Evolutionary conservation across 2,888 invertebrate genomes (phyloP).

Genomic region (Ceratothoa steindachneri): DNA sequence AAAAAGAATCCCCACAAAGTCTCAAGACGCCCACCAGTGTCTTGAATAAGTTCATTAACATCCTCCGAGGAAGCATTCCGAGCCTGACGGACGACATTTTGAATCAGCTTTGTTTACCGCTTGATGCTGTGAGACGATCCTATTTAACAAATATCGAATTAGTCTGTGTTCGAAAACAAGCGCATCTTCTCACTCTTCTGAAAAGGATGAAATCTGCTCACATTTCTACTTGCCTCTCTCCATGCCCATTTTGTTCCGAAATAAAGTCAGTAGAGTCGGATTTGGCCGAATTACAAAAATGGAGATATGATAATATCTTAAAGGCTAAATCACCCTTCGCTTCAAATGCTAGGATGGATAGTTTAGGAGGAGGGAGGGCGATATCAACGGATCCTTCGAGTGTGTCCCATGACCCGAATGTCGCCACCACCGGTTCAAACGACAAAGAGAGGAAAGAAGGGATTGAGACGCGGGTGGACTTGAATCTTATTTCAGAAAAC

Average conservation of each 20-base stretch:
- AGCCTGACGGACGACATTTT: neutral
- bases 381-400: neutral
- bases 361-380: neutral
- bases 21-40: too few species aligned
- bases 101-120: neutral
- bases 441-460: too few species aligned
- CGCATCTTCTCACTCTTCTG: neutral
- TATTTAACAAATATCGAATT: neutral
- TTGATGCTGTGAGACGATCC: neutral
- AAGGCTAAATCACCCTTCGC: neutral
- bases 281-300: neutral
- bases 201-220: neutral
- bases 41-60: neutral
- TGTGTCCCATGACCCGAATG: neutral
- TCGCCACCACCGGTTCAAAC: too few species aligned
- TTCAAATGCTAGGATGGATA: neutral
- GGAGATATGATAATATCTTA: neutral
- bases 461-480: too few species aligned
- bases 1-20: neutral
- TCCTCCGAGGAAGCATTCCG: neutral
- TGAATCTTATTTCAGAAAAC: too few species aligned
- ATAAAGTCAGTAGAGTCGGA: neutral
- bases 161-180: neutral
- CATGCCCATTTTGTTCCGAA: neutral
- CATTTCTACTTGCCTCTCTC: neutral